Conservation (phyloP, 2,888 invertebrate genomes). For the Lapara coniferarum region DNA sequence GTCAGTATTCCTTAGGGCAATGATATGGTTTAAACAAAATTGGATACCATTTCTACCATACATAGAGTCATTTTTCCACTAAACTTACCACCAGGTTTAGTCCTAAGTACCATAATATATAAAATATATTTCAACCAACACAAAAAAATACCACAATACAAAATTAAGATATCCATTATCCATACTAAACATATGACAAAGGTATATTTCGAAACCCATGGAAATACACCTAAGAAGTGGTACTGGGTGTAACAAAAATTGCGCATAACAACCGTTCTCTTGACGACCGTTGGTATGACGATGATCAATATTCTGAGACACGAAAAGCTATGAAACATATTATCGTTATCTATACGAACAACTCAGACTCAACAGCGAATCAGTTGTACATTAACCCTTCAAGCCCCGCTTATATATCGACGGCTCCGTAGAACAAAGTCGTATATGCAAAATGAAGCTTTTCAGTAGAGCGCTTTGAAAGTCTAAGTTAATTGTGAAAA, state of each 20-base stretch:
- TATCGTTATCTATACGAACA: too few relatives aligned
- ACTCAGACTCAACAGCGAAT: too few relatives aligned
- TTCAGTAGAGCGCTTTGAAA: too few relatives aligned
- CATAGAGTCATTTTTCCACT: neutral
- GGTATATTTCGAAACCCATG: neutral
- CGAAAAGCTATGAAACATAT: neutral
- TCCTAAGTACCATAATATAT: neutral
- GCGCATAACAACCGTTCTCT: slow-evolving; percentile 57
- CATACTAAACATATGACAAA: neutral
- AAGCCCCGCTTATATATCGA: too few relatives aligned
- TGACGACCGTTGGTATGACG: slow-evolving; percentile 51
- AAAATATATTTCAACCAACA: neutral
- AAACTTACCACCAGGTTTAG: slow-evolving; percentile 2
- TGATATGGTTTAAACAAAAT: neutral
- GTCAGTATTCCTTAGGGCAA: too few relatives aligned
- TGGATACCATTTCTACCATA: neutral
- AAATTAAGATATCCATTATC: too few relatives aligned
- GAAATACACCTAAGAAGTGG: neutral
- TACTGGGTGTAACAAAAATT: slow-evolving; percentile 33
- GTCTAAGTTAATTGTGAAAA: too few relatives aligned
- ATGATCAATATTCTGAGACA: slow-evolving; percentile 43
- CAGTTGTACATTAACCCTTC: too few relatives aligned
- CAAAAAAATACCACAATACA: neutral
- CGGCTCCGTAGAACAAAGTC: too few relatives aligned
- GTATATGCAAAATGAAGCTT: too few relatives aligned